Evolutionary conservation across 1,140 invertebrate species (phyloP), one percentile per base, ranked within the genome.

Genomic region (Achroia grisella): DNA sequence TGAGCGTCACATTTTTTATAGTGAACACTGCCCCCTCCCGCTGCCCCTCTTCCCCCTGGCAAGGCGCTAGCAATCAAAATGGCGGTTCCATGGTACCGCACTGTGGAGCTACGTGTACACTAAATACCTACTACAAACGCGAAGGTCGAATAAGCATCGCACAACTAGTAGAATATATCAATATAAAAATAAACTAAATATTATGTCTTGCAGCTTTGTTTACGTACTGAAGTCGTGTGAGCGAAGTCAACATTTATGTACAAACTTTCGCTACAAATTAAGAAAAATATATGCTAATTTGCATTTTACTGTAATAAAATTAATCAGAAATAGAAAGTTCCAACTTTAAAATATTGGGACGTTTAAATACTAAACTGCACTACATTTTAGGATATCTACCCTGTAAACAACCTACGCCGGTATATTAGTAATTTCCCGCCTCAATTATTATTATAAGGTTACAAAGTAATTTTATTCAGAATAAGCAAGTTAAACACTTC

Each of bases 31-130:
- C 58, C 63, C 66, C 52, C 44, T 44, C 56, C 45, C 52, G 44
- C 62, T 56, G 56, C 2, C 17, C 17, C 17, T 23, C 60, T 57
- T 56, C 55, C 71, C 66, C 60, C 67, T 66, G 66, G 53, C 66
- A 71, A 69, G 66, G 68, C 66, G 58, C 70, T 71, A 71, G 64
- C 68, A 76, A 80, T 77, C 76, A 80, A 80, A 80, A 80, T 80
- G 76, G 76, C 76, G 74, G 76, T 74, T 66, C 65, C 60, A 76
- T 70, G 60, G 68, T 68, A 76, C 62, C 60, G 58, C 62, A 70
- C 53, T 43, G 41, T 60, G 62, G 47, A 73, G 57, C 56, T 75
- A 77, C 73, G 67, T 75, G 70, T 75, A 67, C 60, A 63, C 51
- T 11, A 42, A 54, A 65, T 58, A 57, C 44, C 50, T 23, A 23